A percentile compares a stretch with the other conserved stretches of the same genome.
Conservation (phyloP, 2,888 invertebrate genomes). For the Trachelus iudaicus region DNA sequence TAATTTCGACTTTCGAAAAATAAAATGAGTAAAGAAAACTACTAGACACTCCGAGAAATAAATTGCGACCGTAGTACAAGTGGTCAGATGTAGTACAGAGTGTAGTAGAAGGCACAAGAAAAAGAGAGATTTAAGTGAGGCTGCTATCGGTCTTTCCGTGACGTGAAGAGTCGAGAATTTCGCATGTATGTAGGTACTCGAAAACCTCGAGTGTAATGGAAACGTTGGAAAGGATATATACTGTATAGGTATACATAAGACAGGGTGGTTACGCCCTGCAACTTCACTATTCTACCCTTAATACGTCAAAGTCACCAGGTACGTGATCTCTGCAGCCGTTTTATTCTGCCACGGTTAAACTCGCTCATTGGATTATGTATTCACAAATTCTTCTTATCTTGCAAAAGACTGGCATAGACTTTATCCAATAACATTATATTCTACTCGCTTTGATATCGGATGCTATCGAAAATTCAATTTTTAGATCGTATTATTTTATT, state of each 20-base stretch:
- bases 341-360: conserved; percentile 6
- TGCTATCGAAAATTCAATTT: conserved; percentile 17
- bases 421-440: conserved; percentile 2
- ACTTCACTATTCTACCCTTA: neutral
- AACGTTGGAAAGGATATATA: neutral
- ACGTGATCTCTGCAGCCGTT: conserved; percentile 9
- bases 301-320: conserved; percentile 3
- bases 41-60: neutral
- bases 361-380: conserved; percentile 11
- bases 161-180: neutral
- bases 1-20: neutral
- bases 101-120: neutral
- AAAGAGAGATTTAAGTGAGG: neutral
- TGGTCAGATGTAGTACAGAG: neutral
- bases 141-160: neutral
- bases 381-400: conserved; percentile 18
- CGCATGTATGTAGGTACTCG: neutral
- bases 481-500: neutral
- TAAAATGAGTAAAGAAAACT: neutral
- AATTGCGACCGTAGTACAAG: neutral
- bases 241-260: neutral
- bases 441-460: neutral
- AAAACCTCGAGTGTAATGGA: neutral
- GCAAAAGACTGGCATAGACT: conserved; percentile 12
- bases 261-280: neutral